These are phyloP conservation scores for Lynx canadensis DNA, from an alignment of 2,113 vertebrate species.

Conservation along the genomic window DNA sequence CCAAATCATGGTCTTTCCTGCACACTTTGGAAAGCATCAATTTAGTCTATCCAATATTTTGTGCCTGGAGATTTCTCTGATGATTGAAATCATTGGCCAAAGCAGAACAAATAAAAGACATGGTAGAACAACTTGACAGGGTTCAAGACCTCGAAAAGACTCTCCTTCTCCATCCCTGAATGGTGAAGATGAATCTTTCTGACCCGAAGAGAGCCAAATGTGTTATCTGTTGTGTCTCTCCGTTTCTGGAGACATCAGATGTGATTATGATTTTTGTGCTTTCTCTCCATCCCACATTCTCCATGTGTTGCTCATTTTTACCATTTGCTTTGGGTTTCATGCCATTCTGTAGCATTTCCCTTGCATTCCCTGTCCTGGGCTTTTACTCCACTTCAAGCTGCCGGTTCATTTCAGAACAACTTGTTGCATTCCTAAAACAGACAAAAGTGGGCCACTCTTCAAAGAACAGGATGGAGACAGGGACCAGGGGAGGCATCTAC, in stretches of 20 bases:
- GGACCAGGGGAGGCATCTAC: background rate
- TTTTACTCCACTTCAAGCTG: slow-evolving; percentile 51
- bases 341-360: slow-evolving; percentile 62
- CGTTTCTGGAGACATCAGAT: slow-evolving; percentile 75
- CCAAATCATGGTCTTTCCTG: background rate
- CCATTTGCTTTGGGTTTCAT: slow-evolving; percentile 78
- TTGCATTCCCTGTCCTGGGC: slow-evolving; percentile 62
- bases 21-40: background rate
- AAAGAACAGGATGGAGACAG: background rate
- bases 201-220: slow-evolving; percentile 69
- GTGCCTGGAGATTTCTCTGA: slow-evolving; percentile 59
- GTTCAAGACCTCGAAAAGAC: slow-evolving; percentile 65
- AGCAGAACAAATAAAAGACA: slow-evolving; percentile 52
- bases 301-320: slow-evolving; percentile 77
- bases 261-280: slow-evolving; percentile 70
- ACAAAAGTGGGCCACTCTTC: background rate
- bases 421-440: background rate
- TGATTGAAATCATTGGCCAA: slow-evolving; percentile 56
- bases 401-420: slow-evolving; percentile 65
- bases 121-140: slow-evolving; percentile 42
- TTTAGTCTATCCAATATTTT: background rate
- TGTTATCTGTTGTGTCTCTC: slow-evolving; percentile 60
- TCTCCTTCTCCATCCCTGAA: slow-evolving; percentile 67
- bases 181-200: slow-evolving; percentile 59
- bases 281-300: slow-evolving; percentile 70